These are phyloP conservation scores for Nephrotoma appendiculata DNA, from an alignment of 2,888 invertebrate genomes.

Conservation along the genomic window DNA sequence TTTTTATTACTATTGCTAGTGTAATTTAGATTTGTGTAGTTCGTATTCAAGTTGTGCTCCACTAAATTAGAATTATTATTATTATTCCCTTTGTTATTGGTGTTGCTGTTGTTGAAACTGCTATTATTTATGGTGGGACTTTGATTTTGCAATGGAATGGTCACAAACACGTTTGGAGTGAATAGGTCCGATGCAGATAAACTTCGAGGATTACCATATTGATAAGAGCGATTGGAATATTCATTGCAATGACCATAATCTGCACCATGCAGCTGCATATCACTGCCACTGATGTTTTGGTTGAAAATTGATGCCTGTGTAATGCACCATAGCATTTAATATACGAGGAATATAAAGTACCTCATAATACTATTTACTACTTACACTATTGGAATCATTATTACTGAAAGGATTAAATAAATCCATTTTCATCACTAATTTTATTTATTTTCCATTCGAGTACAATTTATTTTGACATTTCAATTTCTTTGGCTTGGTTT, in stretches of 20 bases:
- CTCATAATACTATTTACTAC: background rate
- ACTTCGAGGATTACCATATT: background rate
- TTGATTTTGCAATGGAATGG: conserved; percentile 3
- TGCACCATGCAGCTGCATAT: background rate
- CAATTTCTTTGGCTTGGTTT: background rate
- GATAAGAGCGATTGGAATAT: background rate
- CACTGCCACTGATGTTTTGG: background rate
- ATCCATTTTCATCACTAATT: background rate
- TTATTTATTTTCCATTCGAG: background rate
- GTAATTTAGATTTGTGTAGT: background rate
- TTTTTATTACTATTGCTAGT: conserved; percentile 7
- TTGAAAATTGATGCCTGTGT: background rate
- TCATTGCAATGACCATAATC: background rate
- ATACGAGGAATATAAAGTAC: background rate
- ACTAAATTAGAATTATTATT: background rate
- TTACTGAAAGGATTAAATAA: background rate
- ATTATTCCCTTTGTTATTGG: background rate
- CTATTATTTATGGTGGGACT: background rate
- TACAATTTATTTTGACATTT: background rate
- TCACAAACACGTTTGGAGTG: conserved; percentile 4
- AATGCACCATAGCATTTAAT: background rate
- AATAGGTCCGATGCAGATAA: background rate
- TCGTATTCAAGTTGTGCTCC: background rate
- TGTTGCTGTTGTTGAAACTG: background rate
- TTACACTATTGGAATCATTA: background rate